Base-by-base conservation (phyloP, 35 echinoderm and acorn worm genomes). In the Apostichopus japonicus region DNA sequence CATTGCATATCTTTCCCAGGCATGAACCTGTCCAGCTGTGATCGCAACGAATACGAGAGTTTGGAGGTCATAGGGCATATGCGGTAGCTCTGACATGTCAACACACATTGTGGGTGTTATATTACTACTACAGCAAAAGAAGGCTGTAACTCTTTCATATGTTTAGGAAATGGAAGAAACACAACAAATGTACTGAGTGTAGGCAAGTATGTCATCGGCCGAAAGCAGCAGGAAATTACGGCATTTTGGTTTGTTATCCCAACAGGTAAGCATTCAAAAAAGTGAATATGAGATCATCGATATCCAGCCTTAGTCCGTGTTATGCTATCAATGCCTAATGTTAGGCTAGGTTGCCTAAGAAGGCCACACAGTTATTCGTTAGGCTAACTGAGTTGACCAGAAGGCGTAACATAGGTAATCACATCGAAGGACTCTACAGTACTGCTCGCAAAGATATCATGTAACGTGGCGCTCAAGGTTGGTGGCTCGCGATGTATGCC, bases 191-290 rank as follows among this genome's bases (percentile, higher is more conserved):
- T 19, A 75, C 71, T 75, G 17, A 57, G 53, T 84, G 79, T 14
- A 87, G 22, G 22, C 23, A 89, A 91, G 23, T 15, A 94, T 94
- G 93, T 90, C 93, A 90, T 79, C 87, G 72, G 93, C 93, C 84
- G 93, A 94, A 73, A 94, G 73, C 25, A 94, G 93, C 58, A 94
- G 93, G 52, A 90, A 89, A 79, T 58, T 94, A 11, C 55, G 93
- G 59, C 93, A 94, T 77, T 87, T 91, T 65, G 93, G 93, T 15
- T 84, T 94, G 59, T 56, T 94, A 77, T 90, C 93, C 13, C 93
- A 94, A 61, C 93, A 94, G 87, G 93, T 94, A 91, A 62, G 23
- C 6, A 54, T 57, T 5, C 1, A 83, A 77, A 14, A 33, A 86
- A 87, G 79, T 89, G 79, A 23, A 78, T 53, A n/a, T 91, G 51